A percentile compares a stretch with the other conserved stretches of the same genome.
Evolutionary conservation across 2,888 invertebrate species (phyloP).

Genomic region (Cetonia aurata): DNA sequence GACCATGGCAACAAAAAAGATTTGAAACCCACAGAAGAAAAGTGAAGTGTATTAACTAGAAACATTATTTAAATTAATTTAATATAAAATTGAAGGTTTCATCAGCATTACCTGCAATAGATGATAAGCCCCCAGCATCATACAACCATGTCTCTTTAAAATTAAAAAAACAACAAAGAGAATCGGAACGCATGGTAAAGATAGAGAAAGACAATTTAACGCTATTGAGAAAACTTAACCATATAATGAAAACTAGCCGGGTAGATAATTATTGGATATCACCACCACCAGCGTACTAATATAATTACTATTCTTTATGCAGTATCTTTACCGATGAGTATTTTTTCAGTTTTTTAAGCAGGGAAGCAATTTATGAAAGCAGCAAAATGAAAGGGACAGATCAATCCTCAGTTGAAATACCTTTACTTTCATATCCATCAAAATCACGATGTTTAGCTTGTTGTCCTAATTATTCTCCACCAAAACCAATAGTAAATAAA

Average conservation of each 20-base stretch:
- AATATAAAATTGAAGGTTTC: slow-evolving; percentile 66
- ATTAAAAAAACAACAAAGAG: slow-evolving; percentile 77
- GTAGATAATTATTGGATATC: slow-evolving; percentile 77
- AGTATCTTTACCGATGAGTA: slow-evolving; percentile 15
- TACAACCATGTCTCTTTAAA: slow-evolving; percentile 78
- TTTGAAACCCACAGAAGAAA: slow-evolving; percentile 79
- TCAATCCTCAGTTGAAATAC: slow-evolving; percentile 18
- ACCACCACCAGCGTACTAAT: slow-evolving; percentile 72
- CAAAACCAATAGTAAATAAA: slow-evolving; percentile 19
- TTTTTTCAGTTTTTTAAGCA: slow-evolving; percentile 55
- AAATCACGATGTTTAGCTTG: slow-evolving; percentile 36
- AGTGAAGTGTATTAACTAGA: slow-evolving; percentile 57
- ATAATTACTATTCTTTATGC: slow-evolving; percentile 38
- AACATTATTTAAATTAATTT: neutral
- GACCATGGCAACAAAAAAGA: slow-evolving; percentile 79
- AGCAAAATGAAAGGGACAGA: slow-evolving; percentile 23
- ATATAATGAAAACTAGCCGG: slow-evolving; percentile 76
- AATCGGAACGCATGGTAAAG: slow-evolving; percentile 74
- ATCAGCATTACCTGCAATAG: slow-evolving; percentile 77
- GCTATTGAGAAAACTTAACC: slow-evolving; percentile 75
- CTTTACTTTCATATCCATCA: slow-evolving; percentile 7
- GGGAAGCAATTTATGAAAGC: slow-evolving; percentile 51
- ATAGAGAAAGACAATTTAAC: slow-evolving; percentile 79
- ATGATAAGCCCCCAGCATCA: slow-evolving; percentile 73
- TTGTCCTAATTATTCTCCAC: slow-evolving; percentile 6